Evolutionary conservation across 2,797 vertebrate species (phyloP), one percentile per base, ranked within the genome.

Genomic region (Cyclopterus lumpus): DNA sequence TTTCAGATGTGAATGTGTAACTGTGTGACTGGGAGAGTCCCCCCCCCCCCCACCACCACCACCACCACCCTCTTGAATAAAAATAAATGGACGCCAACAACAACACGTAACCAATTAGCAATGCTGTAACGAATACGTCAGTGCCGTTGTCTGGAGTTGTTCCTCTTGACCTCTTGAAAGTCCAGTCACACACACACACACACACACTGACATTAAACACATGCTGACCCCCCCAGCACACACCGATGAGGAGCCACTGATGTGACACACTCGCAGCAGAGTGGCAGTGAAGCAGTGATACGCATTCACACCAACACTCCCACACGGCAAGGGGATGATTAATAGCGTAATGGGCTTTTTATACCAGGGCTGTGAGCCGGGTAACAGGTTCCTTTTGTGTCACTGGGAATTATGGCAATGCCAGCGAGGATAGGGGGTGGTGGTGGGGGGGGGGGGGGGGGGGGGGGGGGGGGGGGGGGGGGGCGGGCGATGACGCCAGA

Each of bases 391-490:
- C 70, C 38, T n/a, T 72, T 12, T 46, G 28, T 64, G 38, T 73
- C 69, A 30, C n/a, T 8, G 32, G 69, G 63, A 72, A 58, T 75
- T 76, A 75, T 30, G 48, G 38, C 71, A 69, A 82, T 78, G 61
- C 70, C 30, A 49, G 26, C 10, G 15, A 62, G 44, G 70, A 78
- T 1, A n/a, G n/a, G n/a, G n/a, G n/a, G n/a, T n/a, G n/a, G n/a
- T n/a, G n/a, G n/a, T n/a, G n/a, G n/a, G n/a, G n/a, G n/a, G n/a
- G n/a, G n/a, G n/a, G n/a, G n/a, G n/a, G n/a, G n/a, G n/a, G n/a
- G n/a, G n/a, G n/a, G n/a, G n/a, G n/a, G n/a, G n/a, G n/a, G n/a
- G n/a, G n/a, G n/a, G n/a, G n/a, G n/a, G n/a, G n/a, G n/a, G n/a
- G n/a, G 34, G 32, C 7, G 32, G 61, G 20, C 6, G 70, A 59